Evolutionary conservation across 2,797 vertebrate genomes (phyloP), one percentile per base, ranked within the genome.

Genomic region (Pristis pectinata): DNA sequence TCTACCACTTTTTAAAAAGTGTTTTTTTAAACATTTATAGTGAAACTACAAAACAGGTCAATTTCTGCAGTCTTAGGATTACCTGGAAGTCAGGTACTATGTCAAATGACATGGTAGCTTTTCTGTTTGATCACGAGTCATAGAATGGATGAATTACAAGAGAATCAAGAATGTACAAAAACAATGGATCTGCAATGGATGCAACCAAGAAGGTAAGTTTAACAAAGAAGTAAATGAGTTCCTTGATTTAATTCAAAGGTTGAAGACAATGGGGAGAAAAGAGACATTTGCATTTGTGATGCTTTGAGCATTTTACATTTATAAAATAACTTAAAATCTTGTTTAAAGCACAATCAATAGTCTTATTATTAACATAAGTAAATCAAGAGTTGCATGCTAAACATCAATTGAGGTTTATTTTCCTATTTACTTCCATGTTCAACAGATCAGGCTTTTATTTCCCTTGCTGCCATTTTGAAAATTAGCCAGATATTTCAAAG

Each of bases 11-110:
- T 61, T 61, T 59, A 59, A 89, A 89, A 59, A 37, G 83, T 1
- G 87, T 91, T 91, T 91, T 37, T 91, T 91, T 91, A 41, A 24
- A 67, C 37, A 91, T 61, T 61, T 91, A 67, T 91, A 91, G 56
- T 89, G 85, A 67, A 67, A 41, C 59, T 61, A 67, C 61, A 91
- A 91, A 67, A 41, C 70, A 41, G 22, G 37, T 41, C 61, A 91
- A 67, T 91, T 61, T 37, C 59, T 41, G 41, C 61, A 91, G 64
- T 91, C 59, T n/a, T 91, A 37, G 49, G 59, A 91, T 67, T 24
- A 91, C 37, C 34, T 67, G n/a, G 59, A 67, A 67, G 59, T 67
- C 79, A 67, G 59, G 37, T 37, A 91, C n/a, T 67, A 37, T 91
- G 87, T 91, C 61, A 91, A 67, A 91, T 22, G 19, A 91, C n/a